These are phyloP conservation scores for Machaerirhynchus nigripectus DNA, from an alignment of 2,113 vertebrate species.

Conservation along the genomic window DNA sequence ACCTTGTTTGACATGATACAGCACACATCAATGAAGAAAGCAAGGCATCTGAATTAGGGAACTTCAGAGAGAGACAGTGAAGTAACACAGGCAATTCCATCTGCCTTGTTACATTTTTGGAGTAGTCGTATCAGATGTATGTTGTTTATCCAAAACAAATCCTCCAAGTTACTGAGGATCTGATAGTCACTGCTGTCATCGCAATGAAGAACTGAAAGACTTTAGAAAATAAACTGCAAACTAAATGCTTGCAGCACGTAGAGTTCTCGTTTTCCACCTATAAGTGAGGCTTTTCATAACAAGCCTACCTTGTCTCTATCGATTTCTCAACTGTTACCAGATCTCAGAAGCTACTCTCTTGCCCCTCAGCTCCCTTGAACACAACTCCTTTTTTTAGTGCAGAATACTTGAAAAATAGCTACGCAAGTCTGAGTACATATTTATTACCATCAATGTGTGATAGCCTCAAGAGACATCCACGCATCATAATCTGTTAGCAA, in stretches of 20 bases:
- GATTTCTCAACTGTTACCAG: neutral
- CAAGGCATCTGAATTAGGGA: neutral
- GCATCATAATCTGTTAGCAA: constrained; percentile 40
- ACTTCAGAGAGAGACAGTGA: neutral
- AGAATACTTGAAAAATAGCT: constrained; percentile 18
- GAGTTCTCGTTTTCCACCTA: neutral
- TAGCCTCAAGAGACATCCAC: constrained; percentile 8
- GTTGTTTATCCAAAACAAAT: constrained; percentile 31
- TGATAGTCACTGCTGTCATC: constrained; percentile 31
- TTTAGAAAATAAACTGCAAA: neutral
- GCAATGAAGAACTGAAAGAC: neutral
- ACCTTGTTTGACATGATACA: neutral
- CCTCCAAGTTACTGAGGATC: constrained; percentile 12
- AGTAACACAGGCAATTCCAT: neutral
- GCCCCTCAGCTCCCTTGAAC: neutral
- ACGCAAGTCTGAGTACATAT: neutral
- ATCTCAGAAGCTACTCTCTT: neutral
- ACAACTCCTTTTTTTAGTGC: neutral
- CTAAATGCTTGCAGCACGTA: neutral
- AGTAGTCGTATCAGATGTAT: neutral
- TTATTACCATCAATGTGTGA: neutral
- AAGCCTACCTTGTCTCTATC: neutral
- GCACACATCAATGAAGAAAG: neutral
- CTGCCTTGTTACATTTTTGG: neutral
- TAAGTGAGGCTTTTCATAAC: neutral